A percentile compares a stretch with the other conserved stretches of the same genome.
Evolutionary conservation across 2,797 vertebrate species (phyloP).

Genomic region (Anguilla anguilla): DNA sequence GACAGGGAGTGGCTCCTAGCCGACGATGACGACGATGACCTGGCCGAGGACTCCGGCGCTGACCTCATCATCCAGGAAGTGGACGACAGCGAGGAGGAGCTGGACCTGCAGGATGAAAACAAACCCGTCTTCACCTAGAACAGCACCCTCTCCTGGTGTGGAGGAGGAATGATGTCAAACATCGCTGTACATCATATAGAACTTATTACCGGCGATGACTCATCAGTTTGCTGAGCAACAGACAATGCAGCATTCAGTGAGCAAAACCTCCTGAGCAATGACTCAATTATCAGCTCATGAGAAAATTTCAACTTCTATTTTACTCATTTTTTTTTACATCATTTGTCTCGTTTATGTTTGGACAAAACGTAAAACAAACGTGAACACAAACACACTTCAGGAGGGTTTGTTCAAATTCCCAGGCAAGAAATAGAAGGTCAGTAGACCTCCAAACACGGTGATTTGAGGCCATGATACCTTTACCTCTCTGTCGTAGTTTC

Average conservation of each 20-base stretch:
- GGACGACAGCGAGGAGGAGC: constrained; percentile 91
- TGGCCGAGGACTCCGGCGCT: constrained; percentile 88
- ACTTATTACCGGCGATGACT: background rate
- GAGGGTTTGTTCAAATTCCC: background rate
- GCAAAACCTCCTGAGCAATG: background rate
- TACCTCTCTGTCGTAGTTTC: too few species aligned
- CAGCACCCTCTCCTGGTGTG: background rate
- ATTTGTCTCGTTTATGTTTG: too few species aligned
- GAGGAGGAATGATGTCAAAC: background rate
- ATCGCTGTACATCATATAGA: background rate
- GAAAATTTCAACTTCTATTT: background rate
- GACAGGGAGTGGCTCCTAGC: constrained; percentile 85
- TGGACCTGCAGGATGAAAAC: constrained; percentile 71
- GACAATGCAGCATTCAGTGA: background rate
- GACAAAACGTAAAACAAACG: background rate
- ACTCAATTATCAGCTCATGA: background rate
- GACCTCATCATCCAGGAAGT: constrained; percentile 95
- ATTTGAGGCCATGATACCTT: too few species aligned
- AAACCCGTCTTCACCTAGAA: constrained; percentile 72
- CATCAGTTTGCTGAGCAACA: background rate
- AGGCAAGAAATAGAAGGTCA: background rate
- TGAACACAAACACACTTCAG: background rate
- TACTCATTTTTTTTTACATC: background rate
- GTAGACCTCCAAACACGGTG: too few species aligned
- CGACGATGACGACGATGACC: constrained; percentile 78